Conservation (phyloP, 2,113 vertebrate genomes). For the Perca schrenkii region DNA sequence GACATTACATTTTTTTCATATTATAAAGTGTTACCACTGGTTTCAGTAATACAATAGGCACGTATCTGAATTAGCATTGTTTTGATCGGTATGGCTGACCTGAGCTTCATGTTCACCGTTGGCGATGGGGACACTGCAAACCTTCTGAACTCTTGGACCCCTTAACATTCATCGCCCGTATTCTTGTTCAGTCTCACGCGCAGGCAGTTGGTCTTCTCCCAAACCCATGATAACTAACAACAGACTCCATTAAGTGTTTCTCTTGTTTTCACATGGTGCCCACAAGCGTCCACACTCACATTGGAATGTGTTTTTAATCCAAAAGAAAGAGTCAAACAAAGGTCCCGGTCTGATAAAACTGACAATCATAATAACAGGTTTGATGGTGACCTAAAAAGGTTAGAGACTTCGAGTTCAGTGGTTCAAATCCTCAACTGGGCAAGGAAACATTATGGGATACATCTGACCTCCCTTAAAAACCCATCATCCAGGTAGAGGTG, state of each 20-base stretch:
- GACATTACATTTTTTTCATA: too few species aligned
- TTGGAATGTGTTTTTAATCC: constrained; percentile 68
- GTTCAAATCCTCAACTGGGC: not conserved
- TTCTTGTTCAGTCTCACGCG: constrained; percentile 48
- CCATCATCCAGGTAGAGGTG: not conserved
- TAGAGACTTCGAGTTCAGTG: not conserved
- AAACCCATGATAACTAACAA: constrained; percentile 54
- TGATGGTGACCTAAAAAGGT: not conserved
- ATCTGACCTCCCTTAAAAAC: not conserved
- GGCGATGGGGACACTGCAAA: not conserved
- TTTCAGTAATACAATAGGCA: too few species aligned
- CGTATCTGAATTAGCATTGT: not conserved
- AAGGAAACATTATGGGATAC: not conserved
- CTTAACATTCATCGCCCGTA: not conserved
- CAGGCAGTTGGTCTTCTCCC: constrained; percentile 46
- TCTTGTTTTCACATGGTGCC: constrained; percentile 51
- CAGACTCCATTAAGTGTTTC: constrained; percentile 58
- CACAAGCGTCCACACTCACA: constrained; percentile 55
- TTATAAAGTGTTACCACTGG: too few species aligned
- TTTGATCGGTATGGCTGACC: not conserved
- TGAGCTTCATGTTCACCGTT: not conserved
- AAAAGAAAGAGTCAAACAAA: constrained; percentile 55
- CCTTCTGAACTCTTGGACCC: constrained; percentile 35
- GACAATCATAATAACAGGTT: not conserved
- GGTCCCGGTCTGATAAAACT: constrained; percentile 47